Percentiles rank a stretch among this genome's conserved stretches.
Conservation (phyloP, 1,140 invertebrate genomes). For the Brachionus plicatilis region DNA sequence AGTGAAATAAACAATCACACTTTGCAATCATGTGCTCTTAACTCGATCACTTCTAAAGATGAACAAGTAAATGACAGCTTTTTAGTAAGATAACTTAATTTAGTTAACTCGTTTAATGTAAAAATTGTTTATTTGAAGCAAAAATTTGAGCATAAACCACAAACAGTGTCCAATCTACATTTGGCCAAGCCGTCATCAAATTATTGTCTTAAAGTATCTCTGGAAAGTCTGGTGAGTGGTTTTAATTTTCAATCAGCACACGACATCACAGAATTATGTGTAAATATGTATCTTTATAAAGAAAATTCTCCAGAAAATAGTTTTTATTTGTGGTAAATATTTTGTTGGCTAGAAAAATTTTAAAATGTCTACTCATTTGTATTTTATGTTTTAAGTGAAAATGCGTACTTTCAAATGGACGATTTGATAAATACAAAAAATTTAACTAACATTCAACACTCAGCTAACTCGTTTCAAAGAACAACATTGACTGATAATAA, state of each 20-base stretch:
- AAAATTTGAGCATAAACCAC: constrained; percentile 21
- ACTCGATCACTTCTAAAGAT: background rate
- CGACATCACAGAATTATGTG: constrained; percentile 3
- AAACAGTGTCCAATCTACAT: background rate
- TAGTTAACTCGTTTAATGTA: background rate
- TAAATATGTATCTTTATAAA: constrained; percentile 32
- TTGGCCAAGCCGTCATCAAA: background rate
- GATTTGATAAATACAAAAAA: background rate
- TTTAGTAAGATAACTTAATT: background rate
- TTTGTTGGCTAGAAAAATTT: background rate
- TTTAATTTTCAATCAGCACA: background rate
- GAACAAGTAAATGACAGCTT: constrained; percentile 1
- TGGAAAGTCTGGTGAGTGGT: background rate
- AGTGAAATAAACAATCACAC: background rate
- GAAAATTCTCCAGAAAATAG: constrained; percentile 33
- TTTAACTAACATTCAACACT: background rate
- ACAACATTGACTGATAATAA: background rate
- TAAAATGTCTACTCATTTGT: background rate
- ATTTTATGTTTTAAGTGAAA: background rate
- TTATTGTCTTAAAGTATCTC: constrained; percentile 19
- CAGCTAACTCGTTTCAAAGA: background rate
- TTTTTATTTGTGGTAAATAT: constrained; percentile 28
- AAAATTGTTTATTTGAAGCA: background rate
- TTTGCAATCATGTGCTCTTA: background rate
- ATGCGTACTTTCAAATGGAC: constrained; percentile 7